These are phyloP conservation scores for Nanorana parkeri DNA, from an alignment of 2,113 vertebrate species.

Conservation along the genomic window DNA sequence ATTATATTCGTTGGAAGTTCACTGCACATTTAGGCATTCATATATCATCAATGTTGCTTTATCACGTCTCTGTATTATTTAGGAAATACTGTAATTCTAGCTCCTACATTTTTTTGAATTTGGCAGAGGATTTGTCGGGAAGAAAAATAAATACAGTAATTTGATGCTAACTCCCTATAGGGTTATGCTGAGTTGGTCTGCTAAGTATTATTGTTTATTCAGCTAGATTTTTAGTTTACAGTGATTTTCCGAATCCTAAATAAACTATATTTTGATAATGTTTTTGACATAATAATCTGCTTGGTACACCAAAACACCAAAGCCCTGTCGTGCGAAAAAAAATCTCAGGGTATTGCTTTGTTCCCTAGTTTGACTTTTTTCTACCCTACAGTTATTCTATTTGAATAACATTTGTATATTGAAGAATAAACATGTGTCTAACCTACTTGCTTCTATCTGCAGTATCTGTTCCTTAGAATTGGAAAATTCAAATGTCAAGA, in stretches of 20 bases:
- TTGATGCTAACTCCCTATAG: neutral
- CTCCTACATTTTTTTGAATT: neutral
- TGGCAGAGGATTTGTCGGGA: neutral
- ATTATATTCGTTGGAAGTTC: too few relatives aligned
- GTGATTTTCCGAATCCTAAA: neutral
- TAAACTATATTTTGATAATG: conserved; percentile 62
- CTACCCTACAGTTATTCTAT: conserved; percentile 68
- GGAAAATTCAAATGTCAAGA: too few relatives aligned
- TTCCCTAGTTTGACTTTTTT: conserved; percentile 63
- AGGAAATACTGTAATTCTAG: too few relatives aligned
- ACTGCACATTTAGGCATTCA: too few relatives aligned
- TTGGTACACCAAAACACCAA: conserved; percentile 67
- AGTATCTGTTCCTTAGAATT: too few relatives aligned
- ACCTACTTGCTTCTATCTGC: conserved; percentile 68
- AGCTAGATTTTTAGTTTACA: conserved; percentile 12
- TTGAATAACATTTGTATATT: conserved; percentile 67
- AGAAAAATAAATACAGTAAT: conserved; percentile 18
- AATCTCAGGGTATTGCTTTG: conserved; percentile 57
- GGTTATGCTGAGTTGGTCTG: neutral
- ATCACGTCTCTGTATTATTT: too few relatives aligned
- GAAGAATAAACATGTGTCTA: conserved; percentile 76
- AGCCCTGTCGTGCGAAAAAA: conserved; percentile 63
- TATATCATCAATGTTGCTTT: too few relatives aligned
- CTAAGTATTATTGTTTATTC: conserved; percentile 33
- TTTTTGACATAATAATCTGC: conserved; percentile 75